Percentiles rank a stretch among this genome's conserved stretches.
Conservation (phyloP, 2,888 invertebrate genomes). For the Ornithoptera alexandrae region DNA sequence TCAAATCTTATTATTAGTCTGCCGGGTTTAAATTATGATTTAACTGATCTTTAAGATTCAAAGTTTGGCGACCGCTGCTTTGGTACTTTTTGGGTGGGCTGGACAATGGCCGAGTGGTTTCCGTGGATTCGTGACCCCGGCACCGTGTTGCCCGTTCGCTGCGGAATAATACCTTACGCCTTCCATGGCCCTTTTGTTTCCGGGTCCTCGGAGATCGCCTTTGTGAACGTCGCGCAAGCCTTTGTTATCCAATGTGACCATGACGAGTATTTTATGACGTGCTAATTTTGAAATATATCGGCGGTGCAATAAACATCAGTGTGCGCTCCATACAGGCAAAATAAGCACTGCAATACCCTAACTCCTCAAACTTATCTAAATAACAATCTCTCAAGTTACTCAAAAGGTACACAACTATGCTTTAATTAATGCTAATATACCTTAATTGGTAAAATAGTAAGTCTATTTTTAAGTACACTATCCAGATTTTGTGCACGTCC, state of each 20-base stretch:
- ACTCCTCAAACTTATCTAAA: no score
- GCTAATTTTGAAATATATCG: not conserved
- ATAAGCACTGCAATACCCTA: no score
- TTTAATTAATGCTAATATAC: no score
- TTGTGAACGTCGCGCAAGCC: slow-evolving; percentile 2
- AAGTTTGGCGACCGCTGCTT: no score
- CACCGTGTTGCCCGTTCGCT: slow-evolving; percentile 40
- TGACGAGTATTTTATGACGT: not conserved
- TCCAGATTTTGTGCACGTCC: no score
- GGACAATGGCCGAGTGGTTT: slow-evolving; percentile 31
- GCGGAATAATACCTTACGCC: slow-evolving; percentile 35
- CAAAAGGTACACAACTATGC: no score
- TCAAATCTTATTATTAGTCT: no score
- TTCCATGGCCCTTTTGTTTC: slow-evolving; percentile 39
- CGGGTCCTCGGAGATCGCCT: slow-evolving; percentile 31
- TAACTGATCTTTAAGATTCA: no score
- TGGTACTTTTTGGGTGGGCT: slow-evolving; percentile 35
- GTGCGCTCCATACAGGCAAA: not conserved
- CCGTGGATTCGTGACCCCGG: slow-evolving; percentile 35
- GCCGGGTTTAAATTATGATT: no score
- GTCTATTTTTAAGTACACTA: no score
- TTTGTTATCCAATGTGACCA: slow-evolving; percentile 16
- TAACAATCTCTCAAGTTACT: no score
- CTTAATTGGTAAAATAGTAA: no score
- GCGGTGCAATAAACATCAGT: not conserved